Percentiles rank a stretch among this genome's conserved stretches.
Conservation (phyloP, 2,797 vertebrate genomes). For the Adrianichthys oophorus region DNA sequence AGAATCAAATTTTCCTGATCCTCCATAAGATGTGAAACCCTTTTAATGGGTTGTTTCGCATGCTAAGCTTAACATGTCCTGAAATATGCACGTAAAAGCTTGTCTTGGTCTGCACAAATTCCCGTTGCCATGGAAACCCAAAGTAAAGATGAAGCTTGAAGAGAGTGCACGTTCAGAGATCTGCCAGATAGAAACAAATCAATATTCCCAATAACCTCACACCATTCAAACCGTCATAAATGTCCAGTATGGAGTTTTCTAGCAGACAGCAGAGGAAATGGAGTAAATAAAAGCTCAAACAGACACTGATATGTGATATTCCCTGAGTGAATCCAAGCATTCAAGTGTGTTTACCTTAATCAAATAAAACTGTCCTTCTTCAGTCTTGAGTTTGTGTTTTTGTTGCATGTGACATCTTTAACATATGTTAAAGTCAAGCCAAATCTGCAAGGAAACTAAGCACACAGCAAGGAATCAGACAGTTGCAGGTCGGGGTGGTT, state of each 20-base stretch:
- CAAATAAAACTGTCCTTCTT: neutral
- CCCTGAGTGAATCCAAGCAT: slow-evolving; percentile 14
- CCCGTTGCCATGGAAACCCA: slow-evolving; percentile 57
- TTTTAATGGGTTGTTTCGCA: neutral
- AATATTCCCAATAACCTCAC: slow-evolving; percentile 8
- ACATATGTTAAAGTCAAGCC: slow-evolving; percentile 8
- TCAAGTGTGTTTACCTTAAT: slow-evolving; percentile 16
- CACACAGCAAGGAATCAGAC: neutral
- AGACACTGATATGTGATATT: slow-evolving; percentile 12
- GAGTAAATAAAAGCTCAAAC: slow-evolving; percentile 10
- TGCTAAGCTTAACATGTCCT: slow-evolving; percentile 6
- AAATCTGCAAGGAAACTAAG: neutral
- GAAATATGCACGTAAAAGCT: slow-evolving; percentile 7
- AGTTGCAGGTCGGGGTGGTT: too few species aligned
- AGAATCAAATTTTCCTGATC: slow-evolving; percentile 7
- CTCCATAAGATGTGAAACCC: neutral
- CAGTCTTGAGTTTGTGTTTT: slow-evolving; percentile 2
- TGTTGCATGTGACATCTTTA: slow-evolving; percentile 11
- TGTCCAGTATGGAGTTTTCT: neutral
- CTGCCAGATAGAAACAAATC: slow-evolving; percentile 11
- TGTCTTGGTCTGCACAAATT: slow-evolving; percentile 1
- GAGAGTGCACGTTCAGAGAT: slow-evolving; percentile 20
- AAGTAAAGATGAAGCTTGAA: slow-evolving; percentile 5
- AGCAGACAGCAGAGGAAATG: neutral
- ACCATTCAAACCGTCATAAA: neutral